A percentile compares a stretch with the other conserved stretches of the same genome.
These are phyloP conservation scores for Mola mola DNA, from an alignment of 2,113 vertebrate genomes.

Conservation along the genomic window DNA sequence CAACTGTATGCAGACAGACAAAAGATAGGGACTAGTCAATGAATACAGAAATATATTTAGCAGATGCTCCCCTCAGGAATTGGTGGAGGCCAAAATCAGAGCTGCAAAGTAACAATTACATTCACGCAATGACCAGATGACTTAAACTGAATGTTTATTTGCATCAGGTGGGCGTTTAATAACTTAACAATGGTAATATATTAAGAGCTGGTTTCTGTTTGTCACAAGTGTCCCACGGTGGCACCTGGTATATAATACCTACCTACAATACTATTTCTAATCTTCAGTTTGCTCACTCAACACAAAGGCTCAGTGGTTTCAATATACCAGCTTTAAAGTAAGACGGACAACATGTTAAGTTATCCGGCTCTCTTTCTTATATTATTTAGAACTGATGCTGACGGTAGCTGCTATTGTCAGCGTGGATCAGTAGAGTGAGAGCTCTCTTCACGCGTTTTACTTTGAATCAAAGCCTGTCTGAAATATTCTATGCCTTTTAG, in stretches of 20 bases:
- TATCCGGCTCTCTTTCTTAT: constrained; percentile 32
- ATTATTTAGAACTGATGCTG: constrained; percentile 20
- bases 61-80: constrained; percentile 4
- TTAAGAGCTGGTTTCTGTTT: constrained; percentile 3
- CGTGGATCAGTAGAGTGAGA: constrained; percentile 33
- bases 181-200: neutral
- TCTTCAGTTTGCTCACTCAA: constrained; percentile 44
- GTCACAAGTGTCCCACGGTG: neutral
- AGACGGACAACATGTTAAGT: constrained; percentile 32
- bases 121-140: neutral
- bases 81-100: neutral
- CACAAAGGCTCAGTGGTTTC: constrained; percentile 13
- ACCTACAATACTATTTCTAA: constrained; percentile 31
- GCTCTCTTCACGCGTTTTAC: constrained; percentile 42
- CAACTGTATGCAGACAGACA: neutral
- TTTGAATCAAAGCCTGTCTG: constrained; percentile 58
- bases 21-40: constrained; percentile 18
- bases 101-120: neutral
- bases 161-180: neutral
- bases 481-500: constrained; percentile 54
- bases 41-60: constrained; percentile 21
- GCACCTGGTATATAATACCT: constrained; percentile 42
- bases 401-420: constrained; percentile 42
- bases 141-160: neutral
- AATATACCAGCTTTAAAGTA: constrained; percentile 34